Evolutionary conservation across 1,140 invertebrate species (phyloP).

Genomic region (Drosophila watanabei): DNA sequence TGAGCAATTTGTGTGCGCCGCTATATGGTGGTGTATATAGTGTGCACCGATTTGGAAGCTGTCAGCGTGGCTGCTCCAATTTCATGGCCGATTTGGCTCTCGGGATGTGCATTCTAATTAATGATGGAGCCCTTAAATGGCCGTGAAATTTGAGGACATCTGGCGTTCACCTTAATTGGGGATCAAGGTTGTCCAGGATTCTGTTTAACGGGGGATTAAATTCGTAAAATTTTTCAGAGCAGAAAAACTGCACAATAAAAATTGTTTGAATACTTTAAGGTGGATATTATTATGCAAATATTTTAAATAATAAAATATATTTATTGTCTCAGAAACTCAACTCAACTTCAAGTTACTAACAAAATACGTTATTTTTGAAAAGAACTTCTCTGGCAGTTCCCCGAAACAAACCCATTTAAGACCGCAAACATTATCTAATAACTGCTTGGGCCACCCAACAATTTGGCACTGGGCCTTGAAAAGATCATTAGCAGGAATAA

Average conservation of each 20-base stretch:
- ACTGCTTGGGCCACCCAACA: constrained; percentile 39
- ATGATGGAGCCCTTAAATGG: constrained; percentile 48
- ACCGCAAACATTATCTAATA: constrained; percentile 34
- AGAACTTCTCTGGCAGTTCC: constrained; percentile 1
- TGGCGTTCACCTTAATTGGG: constrained; percentile 51
- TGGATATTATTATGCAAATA: too few relatives aligned
- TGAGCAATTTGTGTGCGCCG: constrained; percentile 66
- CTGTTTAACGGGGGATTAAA: neutral
- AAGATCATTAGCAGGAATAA: constrained; percentile 82
- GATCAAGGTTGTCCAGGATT: constrained; percentile 52
- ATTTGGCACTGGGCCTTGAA: constrained; percentile 40
- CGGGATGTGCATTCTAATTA: constrained; percentile 72
- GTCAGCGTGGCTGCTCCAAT: constrained; percentile 79
- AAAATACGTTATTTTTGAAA: neutral
- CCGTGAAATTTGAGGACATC: constrained; percentile 69
- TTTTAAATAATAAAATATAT: too few relatives aligned
- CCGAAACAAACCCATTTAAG: constrained; percentile 10
- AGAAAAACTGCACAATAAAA: neutral
- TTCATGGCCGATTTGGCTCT: constrained; percentile 73
- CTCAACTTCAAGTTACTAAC: neutral
- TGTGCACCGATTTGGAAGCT: constrained; percentile 76
- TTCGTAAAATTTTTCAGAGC: neutral
- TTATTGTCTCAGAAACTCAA: neutral
- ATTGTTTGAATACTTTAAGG: neutral
- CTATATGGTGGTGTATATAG: constrained; percentile 11